A percentile compares a stretch with the other conserved stretches of the same genome.
Evolutionary conservation across 2,113 vertebrate species (phyloP).

Genomic region (Myotis yumanensis): DNA sequence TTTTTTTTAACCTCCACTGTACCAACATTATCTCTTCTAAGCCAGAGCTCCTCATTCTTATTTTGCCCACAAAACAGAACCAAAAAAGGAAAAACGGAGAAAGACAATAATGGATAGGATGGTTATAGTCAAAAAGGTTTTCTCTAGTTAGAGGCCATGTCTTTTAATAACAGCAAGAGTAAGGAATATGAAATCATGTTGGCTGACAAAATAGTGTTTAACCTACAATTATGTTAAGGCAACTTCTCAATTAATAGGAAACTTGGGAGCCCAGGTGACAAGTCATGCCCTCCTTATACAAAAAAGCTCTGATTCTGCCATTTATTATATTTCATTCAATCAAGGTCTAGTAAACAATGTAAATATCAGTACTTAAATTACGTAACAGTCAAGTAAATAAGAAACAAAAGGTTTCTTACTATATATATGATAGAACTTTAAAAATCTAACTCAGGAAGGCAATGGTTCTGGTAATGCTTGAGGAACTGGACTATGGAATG

Average conservation of each 20-base stretch:
- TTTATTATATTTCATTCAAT: conserved; percentile 28
- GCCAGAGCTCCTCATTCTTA: neutral
- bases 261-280: neutral
- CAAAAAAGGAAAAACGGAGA: neutral
- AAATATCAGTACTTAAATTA: conserved; percentile 32
- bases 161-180: conserved; percentile 3
- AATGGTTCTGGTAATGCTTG: neutral
- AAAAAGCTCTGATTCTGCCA: neutral
- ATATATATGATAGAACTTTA: neutral
- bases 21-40: conserved; percentile 15
- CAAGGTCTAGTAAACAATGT: conserved; percentile 23
- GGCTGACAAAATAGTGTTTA: conserved; percentile 7
- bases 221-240: neutral
- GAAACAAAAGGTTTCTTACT: neutral
- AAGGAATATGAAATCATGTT: conserved; percentile 32
- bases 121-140: neutral
- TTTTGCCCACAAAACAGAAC: neutral
- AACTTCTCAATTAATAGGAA: conserved; percentile 25
- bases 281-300: neutral
- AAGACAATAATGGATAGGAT: neutral
- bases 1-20: neutral
- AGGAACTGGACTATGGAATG: neutral
- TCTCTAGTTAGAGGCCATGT: neutral
- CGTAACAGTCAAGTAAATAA: neutral
- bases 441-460: neutral